Evolutionary conservation across 2,797 vertebrate species (phyloP), one percentile per base, ranked within the genome.

Genomic region (Platalea minor): DNA sequence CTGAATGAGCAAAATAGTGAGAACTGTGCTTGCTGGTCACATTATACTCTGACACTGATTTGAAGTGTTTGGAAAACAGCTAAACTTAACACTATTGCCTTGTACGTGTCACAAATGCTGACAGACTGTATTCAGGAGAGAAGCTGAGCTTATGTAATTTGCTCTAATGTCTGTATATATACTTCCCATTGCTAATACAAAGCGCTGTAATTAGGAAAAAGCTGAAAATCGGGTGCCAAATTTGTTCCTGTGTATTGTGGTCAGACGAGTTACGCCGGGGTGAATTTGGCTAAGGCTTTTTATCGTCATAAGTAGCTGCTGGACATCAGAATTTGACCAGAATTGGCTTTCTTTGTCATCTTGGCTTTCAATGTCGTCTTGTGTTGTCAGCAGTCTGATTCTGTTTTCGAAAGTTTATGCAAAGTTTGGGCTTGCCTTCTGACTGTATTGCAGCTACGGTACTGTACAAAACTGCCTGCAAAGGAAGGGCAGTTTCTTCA

Each of bases 61-160:
- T 28, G 20, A 48, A 59, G 50, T 9, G 25, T 75, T 93, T 68
- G 54, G 59, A 4, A 70, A 79, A 37, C 26, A 73, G 59, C 39
- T 54, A 2, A 57, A 25, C 64, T 45, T 67, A 41, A 54, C 21
- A 0, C 33, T 23, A 0, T 18, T 8, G 12, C 7, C 0, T 28
- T 46, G 50, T 41, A 13, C 5, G 3, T 18, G 18, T 56, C 46
- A 8, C 50, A 53, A n/a, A 46, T 15, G 7, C 17, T 26, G 31
- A 31, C 35, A 37, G 18, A 60, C 59, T 43, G 53, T 33, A 16
- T 20, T 57, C 39, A 33, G 68, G 41, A 37, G 69, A 51, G 60
- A 41, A 77, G 35, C 65, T 61, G 60, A 70, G 29, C 39, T 50
- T 7, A 2, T 6, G 54, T 25, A 2, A 18, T 51, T 84, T 89